Percentiles rank a stretch among this genome's conserved stretches.
Conservation (phyloP, 2,888 invertebrate species). For the Epistrophella euchroma region DNA sequence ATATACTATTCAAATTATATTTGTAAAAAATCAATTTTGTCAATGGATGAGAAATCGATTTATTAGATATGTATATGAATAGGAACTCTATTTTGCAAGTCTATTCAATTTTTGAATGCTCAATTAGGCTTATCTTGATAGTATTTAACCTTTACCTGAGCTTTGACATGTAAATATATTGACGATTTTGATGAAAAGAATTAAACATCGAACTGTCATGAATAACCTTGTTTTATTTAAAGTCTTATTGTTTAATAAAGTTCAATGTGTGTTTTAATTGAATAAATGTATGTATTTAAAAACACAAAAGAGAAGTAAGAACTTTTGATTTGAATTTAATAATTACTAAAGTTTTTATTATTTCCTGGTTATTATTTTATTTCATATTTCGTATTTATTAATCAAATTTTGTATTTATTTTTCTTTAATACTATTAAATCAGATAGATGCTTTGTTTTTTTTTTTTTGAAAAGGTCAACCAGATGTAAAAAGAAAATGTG, state of each 20-base stretch:
- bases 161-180: constrained; percentile 4
- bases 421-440: not conserved
- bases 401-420: too few relatives aligned
- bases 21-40: not conserved
- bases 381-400: too few relatives aligned
- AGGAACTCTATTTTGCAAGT: not conserved
- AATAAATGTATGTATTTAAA: not conserved
- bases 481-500: too few relatives aligned
- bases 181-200: not conserved
- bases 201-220: not conserved
- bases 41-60: not conserved
- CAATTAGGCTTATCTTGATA: not conserved
- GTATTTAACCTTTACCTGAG: not conserved
- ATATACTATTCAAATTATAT: not conserved
- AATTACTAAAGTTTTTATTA: not conserved
- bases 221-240: constrained; percentile 3
- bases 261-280: not conserved
- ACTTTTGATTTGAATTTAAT: not conserved
- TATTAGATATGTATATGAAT: not conserved
- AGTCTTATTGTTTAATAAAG: not conserved
- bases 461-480: not conserved
- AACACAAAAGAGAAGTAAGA: not conserved
- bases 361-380: not conserved
- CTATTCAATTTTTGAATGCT: not conserved
- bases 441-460: not conserved